Evolutionary conservation across 2,888 invertebrate species (phyloP).

Genomic region (Heterodera filipjevi): DNA sequence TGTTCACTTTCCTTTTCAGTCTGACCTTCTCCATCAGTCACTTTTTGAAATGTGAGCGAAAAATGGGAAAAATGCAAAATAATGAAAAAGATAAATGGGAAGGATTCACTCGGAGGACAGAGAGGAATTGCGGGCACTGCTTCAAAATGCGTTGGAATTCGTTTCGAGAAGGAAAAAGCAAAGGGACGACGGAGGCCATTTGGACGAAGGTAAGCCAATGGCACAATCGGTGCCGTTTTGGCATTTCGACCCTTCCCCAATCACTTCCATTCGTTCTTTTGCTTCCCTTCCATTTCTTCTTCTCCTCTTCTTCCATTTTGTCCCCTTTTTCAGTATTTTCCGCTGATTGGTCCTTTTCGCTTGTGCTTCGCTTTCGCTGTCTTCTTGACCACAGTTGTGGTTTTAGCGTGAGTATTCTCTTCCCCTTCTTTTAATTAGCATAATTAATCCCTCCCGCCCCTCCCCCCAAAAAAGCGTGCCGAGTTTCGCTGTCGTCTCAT

Average conservation of each 20-base stretch:
- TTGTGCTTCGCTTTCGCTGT: constrained; percentile 97
- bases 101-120: constrained; percentile 94
- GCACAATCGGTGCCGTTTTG: background rate
- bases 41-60: constrained; percentile 96
- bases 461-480: constrained; percentile 77
- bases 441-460: background rate
- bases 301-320: background rate
- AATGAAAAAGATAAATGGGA: background rate
- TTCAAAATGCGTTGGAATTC: constrained; percentile 32
- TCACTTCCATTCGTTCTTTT: background rate
- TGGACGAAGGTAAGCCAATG: background rate
- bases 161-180: background rate
- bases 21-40: constrained; percentile 98
- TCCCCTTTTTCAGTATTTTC: background rate
- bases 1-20: constrained; percentile 72
- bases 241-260: too few species aligned
- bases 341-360: constrained; percentile 3
- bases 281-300: background rate
- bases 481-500: constrained; percentile 96
- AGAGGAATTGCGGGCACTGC: constrained; percentile 74
- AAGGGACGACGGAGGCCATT: background rate
- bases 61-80: constrained; percentile 65
- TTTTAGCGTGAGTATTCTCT: constrained; percentile 69
- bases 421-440: background rate
- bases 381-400: constrained; percentile 98